Evolutionary conservation across 1,140 invertebrate species (phyloP).

Genomic region (Drosophila funebris): DNA sequence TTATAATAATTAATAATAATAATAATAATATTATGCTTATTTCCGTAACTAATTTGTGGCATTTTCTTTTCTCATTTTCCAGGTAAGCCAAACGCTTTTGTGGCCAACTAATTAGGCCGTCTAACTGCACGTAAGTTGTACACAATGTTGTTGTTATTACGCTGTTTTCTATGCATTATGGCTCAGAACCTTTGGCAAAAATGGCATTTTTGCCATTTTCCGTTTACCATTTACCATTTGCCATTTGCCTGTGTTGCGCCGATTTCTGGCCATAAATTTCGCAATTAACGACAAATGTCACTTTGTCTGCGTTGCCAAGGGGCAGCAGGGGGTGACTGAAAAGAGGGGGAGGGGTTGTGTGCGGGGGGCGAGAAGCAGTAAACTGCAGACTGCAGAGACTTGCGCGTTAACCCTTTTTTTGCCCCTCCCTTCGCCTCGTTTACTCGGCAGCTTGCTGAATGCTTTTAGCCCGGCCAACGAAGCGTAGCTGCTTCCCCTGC

Average conservation of each 20-base stretch:
- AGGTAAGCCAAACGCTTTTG: slow-evolving; percentile 66
- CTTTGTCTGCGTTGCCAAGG: slow-evolving; percentile 66
- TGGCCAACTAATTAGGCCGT: slow-evolving; percentile 69
- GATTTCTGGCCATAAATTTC: slow-evolving; percentile 78
- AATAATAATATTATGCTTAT: not conserved
- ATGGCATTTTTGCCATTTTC: slow-evolving; percentile 29
- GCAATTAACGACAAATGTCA: slow-evolving; percentile 83
- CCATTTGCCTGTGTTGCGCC: slow-evolving; percentile 21
- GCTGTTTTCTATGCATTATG: slow-evolving; percentile 6
- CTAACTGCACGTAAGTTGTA: slow-evolving; percentile 61
- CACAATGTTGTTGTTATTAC: slow-evolving; percentile 34
- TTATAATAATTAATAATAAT: slow-evolving; percentile 2
- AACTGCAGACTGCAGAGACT: slow-evolving; percentile 25
- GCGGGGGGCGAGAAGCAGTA: not conserved
- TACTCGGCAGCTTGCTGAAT: slow-evolving; percentile 39
- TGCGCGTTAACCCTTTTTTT: slow-evolving; percentile 4
- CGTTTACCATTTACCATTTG: not conserved
- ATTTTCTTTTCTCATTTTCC: slow-evolving; percentile 22
- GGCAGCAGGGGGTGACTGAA: not conserved
- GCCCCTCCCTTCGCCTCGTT: no score
- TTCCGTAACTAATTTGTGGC: slow-evolving; percentile 21
- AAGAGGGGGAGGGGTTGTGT: not conserved
- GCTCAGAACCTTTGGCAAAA: slow-evolving; percentile 12
- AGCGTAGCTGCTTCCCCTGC: slow-evolving; percentile 44
- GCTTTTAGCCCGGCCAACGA: slow-evolving; percentile 65